These are phyloP conservation scores for Cathartes aura DNA, from an alignment of 2,113 vertebrate species.

Conservation along the genomic window DNA sequence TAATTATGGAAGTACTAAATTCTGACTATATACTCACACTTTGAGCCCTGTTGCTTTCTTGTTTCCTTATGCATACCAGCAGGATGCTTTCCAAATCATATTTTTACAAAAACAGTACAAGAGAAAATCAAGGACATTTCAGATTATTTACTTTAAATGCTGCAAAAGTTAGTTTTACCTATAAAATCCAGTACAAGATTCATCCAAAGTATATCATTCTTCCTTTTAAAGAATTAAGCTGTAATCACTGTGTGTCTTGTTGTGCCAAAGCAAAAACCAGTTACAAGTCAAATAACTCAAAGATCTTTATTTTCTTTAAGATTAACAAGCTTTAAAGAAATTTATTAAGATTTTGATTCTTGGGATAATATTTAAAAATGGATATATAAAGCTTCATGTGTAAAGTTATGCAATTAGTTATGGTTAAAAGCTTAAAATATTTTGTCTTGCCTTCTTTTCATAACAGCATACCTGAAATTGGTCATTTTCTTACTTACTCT, in stretches of 20 bases:
- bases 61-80: neutral
- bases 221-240: neutral
- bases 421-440: neutral
- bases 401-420: neutral
- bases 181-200: neutral
- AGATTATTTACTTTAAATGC: neutral
- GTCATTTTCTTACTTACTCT: neutral
- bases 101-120: neutral
- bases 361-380: neutral
- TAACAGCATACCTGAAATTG: neutral
- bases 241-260: neutral
- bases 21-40: neutral
- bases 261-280: neutral
- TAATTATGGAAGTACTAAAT: neutral
- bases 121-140: neutral
- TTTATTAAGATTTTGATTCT: neutral
- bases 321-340: neutral
- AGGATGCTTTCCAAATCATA: neutral
- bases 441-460: neutral
- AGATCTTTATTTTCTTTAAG: neutral
- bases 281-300: neutral
- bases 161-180: neutral
- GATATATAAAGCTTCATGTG: neutral
- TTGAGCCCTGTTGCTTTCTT: neutral
- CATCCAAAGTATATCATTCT: fast-evolving